Conservation (phyloP, 2,113 vertebrate genomes). For the Silurus meridionalis region DNA sequence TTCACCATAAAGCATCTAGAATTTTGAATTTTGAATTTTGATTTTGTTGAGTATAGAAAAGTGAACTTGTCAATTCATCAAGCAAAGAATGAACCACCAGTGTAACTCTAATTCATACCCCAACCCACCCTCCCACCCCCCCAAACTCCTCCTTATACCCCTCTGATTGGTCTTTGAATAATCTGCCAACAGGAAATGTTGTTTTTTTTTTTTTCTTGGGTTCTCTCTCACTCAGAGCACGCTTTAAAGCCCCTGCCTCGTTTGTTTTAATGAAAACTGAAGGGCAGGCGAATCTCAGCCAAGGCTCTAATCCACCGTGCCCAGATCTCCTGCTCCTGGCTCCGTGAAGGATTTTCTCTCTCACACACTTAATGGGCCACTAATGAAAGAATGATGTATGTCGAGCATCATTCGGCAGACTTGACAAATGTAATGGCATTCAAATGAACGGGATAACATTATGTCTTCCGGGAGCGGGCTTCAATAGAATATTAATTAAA, state of each 20-base stretch:
- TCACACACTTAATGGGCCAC: slow-evolving; percentile 47
- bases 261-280: slow-evolving; percentile 57
- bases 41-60: not conserved
- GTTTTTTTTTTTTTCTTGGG: not conserved
- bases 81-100: not conserved
- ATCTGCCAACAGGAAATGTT: not conserved
- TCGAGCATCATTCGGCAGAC: slow-evolving; percentile 61
- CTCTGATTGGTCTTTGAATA: slow-evolving; percentile 1
- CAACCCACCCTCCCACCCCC: no score
- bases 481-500: slow-evolving; percentile 78
- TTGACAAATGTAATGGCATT: slow-evolving; percentile 75
- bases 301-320: slow-evolving; percentile 36
- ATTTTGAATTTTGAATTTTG: no score
- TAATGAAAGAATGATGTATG: slow-evolving; percentile 69
- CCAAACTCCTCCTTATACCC: not conserved
- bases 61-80: slow-evolving; percentile 3
- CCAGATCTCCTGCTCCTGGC: slow-evolving; percentile 24
- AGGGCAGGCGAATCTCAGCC: slow-evolving; percentile 56
- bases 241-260: slow-evolving; percentile 45
- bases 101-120: not conserved
- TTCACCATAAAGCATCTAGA: no score
- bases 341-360: slow-evolving; percentile 53
- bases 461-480: slow-evolving; percentile 68
- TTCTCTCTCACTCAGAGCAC: not conserved
- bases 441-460: slow-evolving; percentile 74